Percentiles rank a stretch among this genome's conserved stretches.
Evolutionary conservation across 2,113 vertebrate genomes (phyloP).

Genomic region (Coptodon rendalli): DNA sequence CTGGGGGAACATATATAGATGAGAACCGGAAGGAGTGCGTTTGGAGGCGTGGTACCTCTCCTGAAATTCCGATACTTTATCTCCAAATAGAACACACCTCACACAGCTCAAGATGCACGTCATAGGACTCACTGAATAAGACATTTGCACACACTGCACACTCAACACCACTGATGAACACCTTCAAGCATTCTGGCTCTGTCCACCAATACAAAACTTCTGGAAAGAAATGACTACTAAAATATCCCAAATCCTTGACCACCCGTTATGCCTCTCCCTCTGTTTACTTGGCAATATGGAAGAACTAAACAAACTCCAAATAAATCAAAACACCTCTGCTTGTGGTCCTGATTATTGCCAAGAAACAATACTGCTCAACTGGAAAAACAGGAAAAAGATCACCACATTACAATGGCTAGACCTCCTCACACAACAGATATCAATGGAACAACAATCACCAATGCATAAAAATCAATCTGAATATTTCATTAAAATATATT

Average conservation of each 20-base stretch:
- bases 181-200: not conserved
- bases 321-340: not conserved
- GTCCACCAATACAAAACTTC: not conserved
- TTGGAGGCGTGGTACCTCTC: not conserved
- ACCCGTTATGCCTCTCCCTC: not conserved
- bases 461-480: too few species aligned
- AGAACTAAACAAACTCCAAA: not conserved
- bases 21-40: not conserved
- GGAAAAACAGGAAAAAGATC: not conserved
- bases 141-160: not conserved
- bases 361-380: not conserved
- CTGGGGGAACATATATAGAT: not conserved
- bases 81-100: not conserved
- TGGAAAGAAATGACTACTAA: not conserved
- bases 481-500: too few species aligned
- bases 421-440: too few species aligned
- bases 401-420: too few species aligned
- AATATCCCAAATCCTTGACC: not conserved
- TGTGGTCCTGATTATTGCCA: not conserved
- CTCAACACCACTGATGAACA: not conserved
- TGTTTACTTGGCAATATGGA: not conserved
- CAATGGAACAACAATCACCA: too few species aligned
- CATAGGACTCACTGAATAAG: not conserved
- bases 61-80: not conserved
- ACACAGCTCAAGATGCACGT: too few species aligned